Evolutionary conservation across 2,113 vertebrate genomes (phyloP).

Genomic region (Neomonachus schauinslandi): DNA sequence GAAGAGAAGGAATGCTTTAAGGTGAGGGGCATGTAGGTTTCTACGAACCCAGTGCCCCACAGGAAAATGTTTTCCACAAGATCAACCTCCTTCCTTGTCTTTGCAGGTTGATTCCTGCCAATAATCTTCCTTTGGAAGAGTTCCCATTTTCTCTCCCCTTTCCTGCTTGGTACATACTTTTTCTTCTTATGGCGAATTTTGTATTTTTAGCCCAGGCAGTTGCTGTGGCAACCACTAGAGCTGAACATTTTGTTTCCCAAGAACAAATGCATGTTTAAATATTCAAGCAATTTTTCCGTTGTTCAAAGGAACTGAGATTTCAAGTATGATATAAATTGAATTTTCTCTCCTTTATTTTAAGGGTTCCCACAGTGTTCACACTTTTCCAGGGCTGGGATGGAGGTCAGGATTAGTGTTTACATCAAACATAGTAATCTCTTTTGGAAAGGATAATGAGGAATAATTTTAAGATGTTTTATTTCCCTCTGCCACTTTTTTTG

Average conservation of each 20-base stretch:
- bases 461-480: not conserved
- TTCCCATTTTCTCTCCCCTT: conserved; percentile 67
- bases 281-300: conserved; percentile 87
- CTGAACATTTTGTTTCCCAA: conserved; percentile 89
- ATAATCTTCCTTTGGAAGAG: conserved; percentile 21
- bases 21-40: not conserved
- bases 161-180: conserved; percentile 55
- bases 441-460: not conserved
- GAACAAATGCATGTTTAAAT: conserved; percentile 89
- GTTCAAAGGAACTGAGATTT: conserved; percentile 83
- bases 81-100: not conserved
- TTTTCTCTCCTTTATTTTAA: conserved; percentile 54
- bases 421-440: not conserved
- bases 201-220: conserved; percentile 89
- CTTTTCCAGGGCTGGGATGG: conserved; percentile 9
- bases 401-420: conserved; percentile 2
- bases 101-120: not conserved
- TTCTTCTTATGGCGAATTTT: conserved; percentile 75
- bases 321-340: conserved; percentile 78
- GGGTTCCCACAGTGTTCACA: conserved; percentile 45
- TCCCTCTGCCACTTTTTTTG: not conserved
- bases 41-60: not conserved
- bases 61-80: not conserved
- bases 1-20: not conserved
- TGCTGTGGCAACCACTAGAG: conserved; percentile 87